phyloP scores from a whole-genome alignment of 2,113 vertebrate genomes.

The Raja brachyura region DNA sequence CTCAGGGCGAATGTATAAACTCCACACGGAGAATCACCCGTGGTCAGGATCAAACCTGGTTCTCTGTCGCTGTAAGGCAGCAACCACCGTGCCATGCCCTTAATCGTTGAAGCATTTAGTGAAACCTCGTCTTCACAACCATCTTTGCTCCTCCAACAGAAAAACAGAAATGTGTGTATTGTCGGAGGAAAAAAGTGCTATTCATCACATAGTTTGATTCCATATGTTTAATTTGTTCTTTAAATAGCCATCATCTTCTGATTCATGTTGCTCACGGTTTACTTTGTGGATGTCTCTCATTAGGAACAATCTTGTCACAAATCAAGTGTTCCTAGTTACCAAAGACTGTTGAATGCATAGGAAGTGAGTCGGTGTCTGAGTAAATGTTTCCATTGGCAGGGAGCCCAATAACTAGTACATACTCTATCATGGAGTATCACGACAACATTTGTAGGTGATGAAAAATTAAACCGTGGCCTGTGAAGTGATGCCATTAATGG shows the following conservation, averaged over 20 bases:
- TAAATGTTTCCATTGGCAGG: conserved; percentile 23
- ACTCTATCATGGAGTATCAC: neutral
- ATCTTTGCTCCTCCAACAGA: too few relatives aligned
- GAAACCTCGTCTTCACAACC: too few relatives aligned
- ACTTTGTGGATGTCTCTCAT: neutral
- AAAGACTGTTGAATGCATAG: conserved; percentile 23
- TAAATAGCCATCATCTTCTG: neutral
- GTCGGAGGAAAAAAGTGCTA: neutral
- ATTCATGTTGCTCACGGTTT: neutral
- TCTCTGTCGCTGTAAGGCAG: too few relatives aligned
- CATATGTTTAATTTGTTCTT: neutral
- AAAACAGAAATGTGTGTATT: neutral
- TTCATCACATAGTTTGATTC: neutral
- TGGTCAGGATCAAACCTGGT: too few relatives aligned
- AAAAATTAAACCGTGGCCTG: neutral
- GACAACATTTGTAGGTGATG: neutral
- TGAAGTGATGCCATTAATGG: neutral
- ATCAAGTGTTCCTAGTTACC: conserved; percentile 3
- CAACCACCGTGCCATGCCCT: too few relatives aligned
- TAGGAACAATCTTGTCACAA: neutral
- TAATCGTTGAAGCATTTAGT: too few relatives aligned
- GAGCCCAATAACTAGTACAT: neutral
- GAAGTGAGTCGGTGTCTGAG: conserved; percentile 33
- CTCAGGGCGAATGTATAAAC: too few relatives aligned
- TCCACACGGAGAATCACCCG: too few relatives aligned